These are phyloP conservation scores for Dinothrombium tinctorium DNA, from an alignment of 1,140 invertebrate genomes.

Conservation along the genomic window DNA sequence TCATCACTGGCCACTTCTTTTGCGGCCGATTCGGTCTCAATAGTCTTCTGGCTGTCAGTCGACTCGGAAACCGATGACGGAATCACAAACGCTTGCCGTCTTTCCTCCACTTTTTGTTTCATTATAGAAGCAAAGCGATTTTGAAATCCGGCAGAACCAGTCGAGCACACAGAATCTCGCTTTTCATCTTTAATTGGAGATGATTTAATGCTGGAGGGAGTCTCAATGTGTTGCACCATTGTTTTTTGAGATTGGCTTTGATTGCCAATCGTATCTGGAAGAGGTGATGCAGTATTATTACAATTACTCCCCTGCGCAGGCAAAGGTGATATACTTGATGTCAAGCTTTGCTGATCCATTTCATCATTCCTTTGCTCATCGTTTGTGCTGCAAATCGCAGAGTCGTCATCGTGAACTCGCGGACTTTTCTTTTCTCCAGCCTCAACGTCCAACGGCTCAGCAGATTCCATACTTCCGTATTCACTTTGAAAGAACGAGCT, in stretches of 20 bases:
- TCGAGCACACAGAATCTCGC: neutral
- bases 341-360: constrained; percentile 3
- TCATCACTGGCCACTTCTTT: neutral
- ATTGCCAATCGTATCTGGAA: neutral
- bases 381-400: constrained; percentile 3
- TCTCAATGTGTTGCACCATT: neutral
- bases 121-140: constrained; percentile 8
- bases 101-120: constrained; percentile 6
- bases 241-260: neutral
- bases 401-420: neutral
- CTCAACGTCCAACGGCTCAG: constrained; percentile 11
- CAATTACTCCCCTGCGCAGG: too few relatives aligned
- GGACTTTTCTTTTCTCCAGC: neutral
- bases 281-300: neutral
- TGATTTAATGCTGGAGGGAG: neutral
- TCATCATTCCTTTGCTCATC: constrained; percentile 1
- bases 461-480: constrained; percentile 12
- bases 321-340: constrained; percentile 1
- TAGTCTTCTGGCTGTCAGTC: neutral
- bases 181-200: neutral
- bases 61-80: neutral
- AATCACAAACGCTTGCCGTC: neutral
- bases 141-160: constrained; percentile 3
- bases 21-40: neutral
- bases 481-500: constrained; percentile 15